Base-by-base conservation (phyloP, 2,113 vertebrate species). In the Chroicocephalus ridibundus region DNA sequence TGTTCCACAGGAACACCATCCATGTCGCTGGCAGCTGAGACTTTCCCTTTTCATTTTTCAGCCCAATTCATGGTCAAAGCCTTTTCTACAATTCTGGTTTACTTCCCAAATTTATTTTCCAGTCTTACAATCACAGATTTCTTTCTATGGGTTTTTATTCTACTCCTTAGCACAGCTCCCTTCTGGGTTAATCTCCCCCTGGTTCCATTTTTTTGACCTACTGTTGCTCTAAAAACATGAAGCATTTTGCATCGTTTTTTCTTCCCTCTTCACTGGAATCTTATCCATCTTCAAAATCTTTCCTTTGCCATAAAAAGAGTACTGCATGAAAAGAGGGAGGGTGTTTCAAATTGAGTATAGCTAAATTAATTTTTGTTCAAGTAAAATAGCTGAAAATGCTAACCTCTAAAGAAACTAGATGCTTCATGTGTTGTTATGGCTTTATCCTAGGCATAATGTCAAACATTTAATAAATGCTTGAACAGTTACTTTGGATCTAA, bases 401-500 rank as follows among this genome's bases (percentile, higher is more conserved):
- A 57, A 64, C 25, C 12, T 87, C 27, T 54, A 44, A 61, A 82
- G 29, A 64, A 90, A 69, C 2, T 15, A 68, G 42, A 13, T 54
- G 8, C 15, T 92, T 81, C 19, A 5, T 57, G 40, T 80, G 57
- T 42, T 6, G 2, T 17, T 75, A 80, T 47, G 22, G 21, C 42
- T 87, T 79, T 88, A 81, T 61, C 44, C 36, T 85, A 79, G 57
- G 52, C 10, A 19, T 29, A 40, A 81, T 11, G 40, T 78, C 65
- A 92, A 84, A 25, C 14, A 78, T 52, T 49, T 90, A 70, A 68
- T 11, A 96, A 91, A 92, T 82, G 60, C 26, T 86, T 80, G 22
- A 88, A 44, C 18, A 40, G 8, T 77, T 96, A 81, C 94, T 96
- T 86, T 18, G 31, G 26, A 26, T 94, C 80, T 88, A 90, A 92